A percentile compares a stretch with the other conserved stretches of the same genome.
Conservation (phyloP, 2,888 invertebrate genomes). For the Cheiracanthium punctorium region DNA sequence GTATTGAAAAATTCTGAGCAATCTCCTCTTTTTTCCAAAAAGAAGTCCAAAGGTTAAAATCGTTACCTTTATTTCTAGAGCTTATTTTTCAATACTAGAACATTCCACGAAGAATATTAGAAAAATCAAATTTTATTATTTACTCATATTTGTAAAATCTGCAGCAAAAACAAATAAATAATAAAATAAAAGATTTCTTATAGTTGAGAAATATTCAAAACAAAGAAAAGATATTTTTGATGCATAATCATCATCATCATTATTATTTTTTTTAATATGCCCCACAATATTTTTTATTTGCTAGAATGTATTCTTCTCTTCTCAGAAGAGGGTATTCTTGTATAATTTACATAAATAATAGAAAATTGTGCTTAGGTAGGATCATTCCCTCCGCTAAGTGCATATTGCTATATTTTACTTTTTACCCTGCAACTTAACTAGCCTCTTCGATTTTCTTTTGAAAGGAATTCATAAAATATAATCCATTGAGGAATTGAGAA, state of each 20-base stretch:
- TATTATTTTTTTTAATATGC: not conserved
- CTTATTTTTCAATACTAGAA: not conserved
- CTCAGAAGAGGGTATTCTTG: not conserved
- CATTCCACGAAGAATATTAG: not conserved
- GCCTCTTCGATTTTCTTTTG: not conserved
- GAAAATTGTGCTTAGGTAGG: not conserved
- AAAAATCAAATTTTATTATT: not conserved
- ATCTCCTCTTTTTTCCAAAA: not conserved
- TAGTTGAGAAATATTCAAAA: not conserved
- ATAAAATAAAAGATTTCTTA: not conserved
- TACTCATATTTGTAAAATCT: not conserved
- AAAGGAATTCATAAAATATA: not conserved
- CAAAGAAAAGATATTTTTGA: not conserved
- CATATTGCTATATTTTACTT: not conserved
- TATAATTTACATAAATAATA: no score
- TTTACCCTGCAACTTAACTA: not conserved
- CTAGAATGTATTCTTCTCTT: not conserved
- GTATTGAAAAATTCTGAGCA: not conserved
- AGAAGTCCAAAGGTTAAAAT: not conserved
- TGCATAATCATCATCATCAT: not conserved
- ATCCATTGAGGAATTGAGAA: not conserved
- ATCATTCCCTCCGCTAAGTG: not conserved
- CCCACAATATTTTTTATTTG: not conserved
- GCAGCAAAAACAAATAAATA: no score
- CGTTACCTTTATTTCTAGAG: not conserved